Percentiles rank a stretch among this genome's conserved stretches.
Conservation (phyloP, 2,888 invertebrate genomes). For the Creontiades dilutus region DNA sequence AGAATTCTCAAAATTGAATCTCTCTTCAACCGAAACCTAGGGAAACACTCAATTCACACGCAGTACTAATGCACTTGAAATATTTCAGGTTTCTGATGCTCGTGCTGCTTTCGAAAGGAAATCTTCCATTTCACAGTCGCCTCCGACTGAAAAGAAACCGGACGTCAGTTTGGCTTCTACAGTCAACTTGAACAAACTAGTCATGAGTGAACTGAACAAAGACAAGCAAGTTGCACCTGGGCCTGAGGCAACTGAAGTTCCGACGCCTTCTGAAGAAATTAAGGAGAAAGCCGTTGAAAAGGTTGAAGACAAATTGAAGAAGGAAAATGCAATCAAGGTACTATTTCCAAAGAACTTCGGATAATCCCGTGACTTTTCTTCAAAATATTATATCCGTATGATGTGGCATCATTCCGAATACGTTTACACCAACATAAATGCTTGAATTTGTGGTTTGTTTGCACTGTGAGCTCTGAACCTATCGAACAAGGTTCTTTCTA, state of each 20-base stretch:
- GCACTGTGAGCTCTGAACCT: too few species aligned
- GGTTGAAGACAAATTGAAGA: constrained; percentile 74
- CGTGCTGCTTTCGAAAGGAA: constrained; percentile 92
- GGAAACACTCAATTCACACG: too few species aligned
- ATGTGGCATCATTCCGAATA: too few species aligned
- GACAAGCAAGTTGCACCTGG: constrained; percentile 77
- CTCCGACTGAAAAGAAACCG: constrained; percentile 56
- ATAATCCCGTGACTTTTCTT: neutral
- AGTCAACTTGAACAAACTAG: constrained; percentile 77
- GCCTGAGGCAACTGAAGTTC: constrained; percentile 75
- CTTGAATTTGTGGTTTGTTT: too few species aligned
- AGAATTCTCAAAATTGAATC: too few species aligned
- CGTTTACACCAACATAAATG: too few species aligned
- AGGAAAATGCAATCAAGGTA: constrained; percentile 75
- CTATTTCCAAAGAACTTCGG: neutral
- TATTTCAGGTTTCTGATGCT: constrained; percentile 81
- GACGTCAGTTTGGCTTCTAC: constrained; percentile 76
- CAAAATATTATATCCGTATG: too few species aligned
- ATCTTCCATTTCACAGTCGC: constrained; percentile 79
- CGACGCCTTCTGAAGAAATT: constrained; percentile 69
- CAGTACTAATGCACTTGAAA: too few species aligned
- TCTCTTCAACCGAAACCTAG: too few species aligned
- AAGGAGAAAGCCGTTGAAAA: constrained; percentile 25
- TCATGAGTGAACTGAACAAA: constrained; percentile 77
- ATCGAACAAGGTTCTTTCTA: too few species aligned